Conservation (phyloP, 2,888 invertebrate species). For the Clanis bilineata region DNA sequence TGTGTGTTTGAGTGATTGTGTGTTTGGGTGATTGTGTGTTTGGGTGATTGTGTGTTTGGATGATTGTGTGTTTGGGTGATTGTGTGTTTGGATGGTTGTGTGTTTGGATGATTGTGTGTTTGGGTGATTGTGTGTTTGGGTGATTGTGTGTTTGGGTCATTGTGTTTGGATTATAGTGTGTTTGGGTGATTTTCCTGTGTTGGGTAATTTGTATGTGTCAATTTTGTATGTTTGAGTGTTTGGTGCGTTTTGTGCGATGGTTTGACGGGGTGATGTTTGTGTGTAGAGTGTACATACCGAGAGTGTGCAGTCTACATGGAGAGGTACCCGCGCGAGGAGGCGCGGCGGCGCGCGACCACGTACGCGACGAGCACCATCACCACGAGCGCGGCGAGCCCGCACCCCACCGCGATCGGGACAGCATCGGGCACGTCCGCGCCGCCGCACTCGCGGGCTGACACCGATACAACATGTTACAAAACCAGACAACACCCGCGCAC, state of each 20-base stretch:
- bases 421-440: conserved; percentile 90
- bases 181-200: no score
- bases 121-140: no score
- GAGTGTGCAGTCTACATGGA: conserved; percentile 85
- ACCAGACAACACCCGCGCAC: not conserved
- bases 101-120: no score
- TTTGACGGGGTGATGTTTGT: no score
- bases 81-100: no score
- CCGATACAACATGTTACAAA: not conserved
- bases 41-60: no score
- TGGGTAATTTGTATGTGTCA: no score
- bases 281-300: conserved; percentile 10
- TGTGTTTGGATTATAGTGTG: no score
- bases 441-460: conserved; percentile 87
- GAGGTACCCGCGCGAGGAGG: conserved; percentile 92
- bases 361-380: conserved; percentile 96
- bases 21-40: no score
- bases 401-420: conserved; percentile 98
- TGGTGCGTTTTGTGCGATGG: not conserved
- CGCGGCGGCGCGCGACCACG: conserved; percentile 93
- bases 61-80: no score
- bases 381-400: conserved; percentile 94
- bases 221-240: not conserved
- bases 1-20: no score
- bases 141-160: no score